Evolutionary conservation across 2,113 vertebrate genomes (phyloP), one percentile per base, ranked within the genome.

Genomic region (Anarhynchus alexandrinus): DNA sequence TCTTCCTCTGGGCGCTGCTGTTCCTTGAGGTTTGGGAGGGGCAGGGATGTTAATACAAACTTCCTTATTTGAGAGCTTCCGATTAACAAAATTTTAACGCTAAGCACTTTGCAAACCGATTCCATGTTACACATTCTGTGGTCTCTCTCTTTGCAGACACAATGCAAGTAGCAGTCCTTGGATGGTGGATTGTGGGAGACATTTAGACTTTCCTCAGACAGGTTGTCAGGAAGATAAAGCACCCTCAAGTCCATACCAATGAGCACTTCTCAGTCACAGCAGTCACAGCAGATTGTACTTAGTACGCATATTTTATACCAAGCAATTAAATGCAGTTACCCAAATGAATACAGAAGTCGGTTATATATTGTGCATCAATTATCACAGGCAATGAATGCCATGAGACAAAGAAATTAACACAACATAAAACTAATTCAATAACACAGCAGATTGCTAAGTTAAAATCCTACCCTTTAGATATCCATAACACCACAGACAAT

Each of bases 341-440:
- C 74, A 96, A 96, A 96, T 96, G 94, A 97, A 97, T 87, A 85
- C 61, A 85, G 88, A 94, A 91, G 57, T 84, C 15, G 6, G 76
- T 90, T 94, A 82, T 92, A 78, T 78, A 91, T 82, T 66, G 83
- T 91, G 61, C 70, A 93, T 96, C 94, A 94, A 92, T 97, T 96
- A 96, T 84, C 87, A 81, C 69, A 87, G 84, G 92, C 72, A 94
- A 93, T 81, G 88, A 74, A 95, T 84, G 52, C 89, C 80, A 90
- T 34, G 78, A 95, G 93, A 95, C 42, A 90, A 85, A 97, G 93
- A 91, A 87, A 96, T 78, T 94, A 94, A 95, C 57, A 94, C 77
- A 84, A 96, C 36, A 84, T 85, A 95, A 98, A 98, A 90, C 74
- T 94, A 94, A 97, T 94, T 96, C 94, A 97, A 87, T 89, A 95